These are phyloP conservation scores for Saccostrea glomerata DNA, from an alignment of 1,140 invertebrate genomes.

Conservation along the genomic window DNA sequence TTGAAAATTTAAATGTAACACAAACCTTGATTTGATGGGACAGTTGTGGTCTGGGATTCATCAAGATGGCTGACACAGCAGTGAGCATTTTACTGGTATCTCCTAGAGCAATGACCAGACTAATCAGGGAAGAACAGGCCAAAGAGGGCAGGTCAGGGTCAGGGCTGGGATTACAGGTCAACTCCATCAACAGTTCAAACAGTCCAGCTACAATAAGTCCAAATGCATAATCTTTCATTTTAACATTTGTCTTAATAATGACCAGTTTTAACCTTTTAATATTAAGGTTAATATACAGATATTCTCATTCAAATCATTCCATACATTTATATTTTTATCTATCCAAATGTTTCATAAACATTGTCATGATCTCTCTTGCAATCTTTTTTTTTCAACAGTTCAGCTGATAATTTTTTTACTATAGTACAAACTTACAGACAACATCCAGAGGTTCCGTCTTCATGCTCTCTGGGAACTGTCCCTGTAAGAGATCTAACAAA, in stretches of 20 bases:
- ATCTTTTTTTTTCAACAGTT: too few species aligned
- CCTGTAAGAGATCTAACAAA: constrained; percentile 93
- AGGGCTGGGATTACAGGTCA: constrained; percentile 82
- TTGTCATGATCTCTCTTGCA: too few species aligned
- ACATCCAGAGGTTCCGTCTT: constrained; percentile 87
- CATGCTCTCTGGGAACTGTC: constrained; percentile 91
- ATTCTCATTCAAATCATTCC: too few species aligned
- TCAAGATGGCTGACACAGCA: constrained; percentile 91
- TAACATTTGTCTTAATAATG: neutral
- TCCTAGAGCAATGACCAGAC: constrained; percentile 93
- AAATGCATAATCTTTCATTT: neutral
- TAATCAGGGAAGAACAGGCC: constrained; percentile 93
- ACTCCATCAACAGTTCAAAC: constrained; percentile 88
- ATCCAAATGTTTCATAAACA: too few species aligned
- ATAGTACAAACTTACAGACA: constrained; percentile 82
- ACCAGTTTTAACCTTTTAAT: neutral
- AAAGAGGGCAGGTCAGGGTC: constrained; percentile 85
- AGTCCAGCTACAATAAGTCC: constrained; percentile 83
- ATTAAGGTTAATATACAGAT: neutral
- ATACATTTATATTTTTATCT: too few species aligned
- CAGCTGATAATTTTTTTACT: too few species aligned
- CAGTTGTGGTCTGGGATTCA: constrained; percentile 88
- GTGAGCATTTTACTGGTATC: constrained; percentile 94
- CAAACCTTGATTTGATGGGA: constrained; percentile 88
- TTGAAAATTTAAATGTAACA: neutral